Evolutionary conservation across 1,140 invertebrate species (phyloP).

Genomic region (Euura saliciscinereae): DNA sequence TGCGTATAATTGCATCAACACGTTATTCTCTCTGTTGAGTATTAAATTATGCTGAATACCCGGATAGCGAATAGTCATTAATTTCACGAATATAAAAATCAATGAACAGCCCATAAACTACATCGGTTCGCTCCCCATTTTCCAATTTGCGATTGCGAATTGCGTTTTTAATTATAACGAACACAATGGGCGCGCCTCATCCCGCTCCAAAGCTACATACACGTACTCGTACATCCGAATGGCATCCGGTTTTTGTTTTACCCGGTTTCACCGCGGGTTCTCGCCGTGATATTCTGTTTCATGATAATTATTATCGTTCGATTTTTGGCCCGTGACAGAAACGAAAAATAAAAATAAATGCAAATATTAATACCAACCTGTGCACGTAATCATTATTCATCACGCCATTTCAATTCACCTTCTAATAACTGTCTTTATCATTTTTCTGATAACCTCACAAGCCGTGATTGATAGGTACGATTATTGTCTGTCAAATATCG

Average conservation of each 20-base stretch:
- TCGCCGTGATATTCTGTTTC: constrained; percentile 57
- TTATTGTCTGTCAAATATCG: too few species aligned
- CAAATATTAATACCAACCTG: not conserved
- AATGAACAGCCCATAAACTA: constrained; percentile 63
- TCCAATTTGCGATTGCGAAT: constrained; percentile 64
- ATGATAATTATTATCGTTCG: constrained; percentile 60
- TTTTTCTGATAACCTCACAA: too few species aligned
- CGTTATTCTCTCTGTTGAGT: too few species aligned
- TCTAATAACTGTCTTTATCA: too few species aligned
- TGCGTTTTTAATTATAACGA: constrained; percentile 64
- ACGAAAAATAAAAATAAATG: not conserved
- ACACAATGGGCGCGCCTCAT: constrained; percentile 50
- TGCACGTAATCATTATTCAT: not conserved
- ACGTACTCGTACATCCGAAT: constrained; percentile 35
- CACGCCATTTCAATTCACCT: not conserved
- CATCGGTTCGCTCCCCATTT: constrained; percentile 47
- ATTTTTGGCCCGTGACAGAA: constrained; percentile 34
- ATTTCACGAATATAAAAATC: constrained; percentile 60
- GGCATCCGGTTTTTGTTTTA: constrained; percentile 51
- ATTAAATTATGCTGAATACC: constrained; percentile 13
- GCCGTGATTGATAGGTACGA: too few species aligned
- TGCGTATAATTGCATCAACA: too few species aligned
- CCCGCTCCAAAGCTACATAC: not conserved
- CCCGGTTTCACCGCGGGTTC: constrained; percentile 34
- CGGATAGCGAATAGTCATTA: constrained; percentile 59